Conservation (phyloP, 2,797 vertebrate genomes). For the Platyrinchus mystaceus region DNA sequence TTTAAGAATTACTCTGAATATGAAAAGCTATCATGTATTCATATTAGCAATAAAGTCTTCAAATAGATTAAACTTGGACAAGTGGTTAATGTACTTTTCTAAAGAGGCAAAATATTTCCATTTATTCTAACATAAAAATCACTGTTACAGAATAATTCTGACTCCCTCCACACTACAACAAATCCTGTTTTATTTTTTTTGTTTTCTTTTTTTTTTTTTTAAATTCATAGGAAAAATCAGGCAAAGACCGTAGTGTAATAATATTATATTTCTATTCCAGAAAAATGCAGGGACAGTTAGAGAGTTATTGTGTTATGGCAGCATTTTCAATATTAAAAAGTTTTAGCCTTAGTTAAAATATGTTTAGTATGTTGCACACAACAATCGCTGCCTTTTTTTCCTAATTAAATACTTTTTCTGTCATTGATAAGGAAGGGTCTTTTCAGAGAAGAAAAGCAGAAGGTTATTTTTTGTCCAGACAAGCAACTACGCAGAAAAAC, state of each 20-base stretch:
- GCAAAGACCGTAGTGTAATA: background rate
- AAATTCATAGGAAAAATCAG: background rate
- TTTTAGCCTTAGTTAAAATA: conserved; percentile 4
- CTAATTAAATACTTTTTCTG: background rate
- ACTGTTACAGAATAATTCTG: background rate
- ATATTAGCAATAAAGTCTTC: background rate
- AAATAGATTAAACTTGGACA: background rate
- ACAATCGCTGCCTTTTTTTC: background rate
- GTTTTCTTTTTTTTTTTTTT: background rate
- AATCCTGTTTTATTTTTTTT: background rate
- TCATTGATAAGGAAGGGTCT: background rate
- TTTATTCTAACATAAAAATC: background rate
- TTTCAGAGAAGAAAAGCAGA: background rate
- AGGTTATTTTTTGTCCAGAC: background rate
- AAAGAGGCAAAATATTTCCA: background rate
- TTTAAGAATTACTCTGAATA: background rate
- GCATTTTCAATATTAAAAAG: background rate
- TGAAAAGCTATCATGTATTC: background rate
- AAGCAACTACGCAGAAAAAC: background rate
- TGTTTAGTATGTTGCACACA: background rate
- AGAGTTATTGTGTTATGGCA: background rate
- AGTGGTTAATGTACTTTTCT: background rate
- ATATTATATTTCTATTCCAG: background rate
- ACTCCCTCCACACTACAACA: background rate
- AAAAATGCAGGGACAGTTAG: background rate